Conservation (phyloP, 2,797 vertebrate genomes). For the Eulemur mongoz region DNA sequence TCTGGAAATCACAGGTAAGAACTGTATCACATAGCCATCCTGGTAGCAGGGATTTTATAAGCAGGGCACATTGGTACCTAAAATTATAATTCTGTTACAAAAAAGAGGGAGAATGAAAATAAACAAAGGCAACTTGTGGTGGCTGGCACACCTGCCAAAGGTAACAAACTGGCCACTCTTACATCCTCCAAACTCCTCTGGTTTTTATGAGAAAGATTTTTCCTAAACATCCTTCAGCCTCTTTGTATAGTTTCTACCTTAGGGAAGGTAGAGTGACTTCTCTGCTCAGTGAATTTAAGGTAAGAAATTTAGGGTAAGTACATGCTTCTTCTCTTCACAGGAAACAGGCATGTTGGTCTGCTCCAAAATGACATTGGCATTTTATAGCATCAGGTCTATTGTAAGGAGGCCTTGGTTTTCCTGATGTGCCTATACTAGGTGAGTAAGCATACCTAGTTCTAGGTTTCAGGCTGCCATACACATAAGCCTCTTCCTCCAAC, state of each 20-base stretch:
- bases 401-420: not conserved
- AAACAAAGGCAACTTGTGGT: not conserved
- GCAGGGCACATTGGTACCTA: not conserved
- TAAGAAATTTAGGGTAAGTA: not conserved
- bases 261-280: not conserved
- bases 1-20: not conserved
- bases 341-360: not conserved
- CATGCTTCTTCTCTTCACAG: not conserved
- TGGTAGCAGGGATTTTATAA: not conserved
- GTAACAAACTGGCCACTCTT: no score
- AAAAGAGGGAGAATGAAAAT: not conserved
- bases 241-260: not conserved
- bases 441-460: not conserved
- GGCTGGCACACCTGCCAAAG: not conserved
- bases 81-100: not conserved
- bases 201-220: constrained; percentile 27
- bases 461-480: not conserved
- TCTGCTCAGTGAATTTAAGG: not conserved
- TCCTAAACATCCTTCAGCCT: not conserved
- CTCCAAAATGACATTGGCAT: not conserved
- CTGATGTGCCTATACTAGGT: not conserved
- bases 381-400: not conserved
- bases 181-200: not conserved
- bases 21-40: not conserved
- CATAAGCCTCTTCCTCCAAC: not conserved